Percentiles rank a stretch among this genome's conserved stretches.
Conservation (phyloP, 2,797 vertebrate species). For the Cyclura pinguis region DNA sequence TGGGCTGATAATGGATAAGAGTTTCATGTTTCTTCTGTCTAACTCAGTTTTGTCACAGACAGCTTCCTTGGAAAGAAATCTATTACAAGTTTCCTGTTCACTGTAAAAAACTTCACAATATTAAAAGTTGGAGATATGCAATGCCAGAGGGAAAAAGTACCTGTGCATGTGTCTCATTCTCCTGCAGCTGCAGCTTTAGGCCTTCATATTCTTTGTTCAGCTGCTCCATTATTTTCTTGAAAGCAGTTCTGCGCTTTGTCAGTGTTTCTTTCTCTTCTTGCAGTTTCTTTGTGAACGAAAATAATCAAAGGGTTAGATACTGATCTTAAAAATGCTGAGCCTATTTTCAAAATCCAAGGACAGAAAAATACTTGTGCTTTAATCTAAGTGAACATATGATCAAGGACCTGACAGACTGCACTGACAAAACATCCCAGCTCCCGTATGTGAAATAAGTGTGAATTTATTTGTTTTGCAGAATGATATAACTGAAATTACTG, state of each 20-base stretch:
- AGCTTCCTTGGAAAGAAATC: not conserved
- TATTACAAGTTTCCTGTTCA: not conserved
- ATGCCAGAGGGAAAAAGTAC: slow-evolving; percentile 69
- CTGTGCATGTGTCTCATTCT: slow-evolving; percentile 95
- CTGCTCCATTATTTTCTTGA: slow-evolving; percentile 85
- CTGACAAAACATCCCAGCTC: not conserved
- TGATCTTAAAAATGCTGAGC: not conserved
- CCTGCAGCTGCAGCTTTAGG: slow-evolving; percentile 87
- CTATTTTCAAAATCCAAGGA: not conserved
- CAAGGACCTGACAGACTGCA: not conserved
- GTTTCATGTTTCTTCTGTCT: not conserved
- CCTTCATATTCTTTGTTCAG: slow-evolving; percentile 83
- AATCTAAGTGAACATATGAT: not conserved
- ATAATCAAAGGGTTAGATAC: slow-evolving; percentile 44
- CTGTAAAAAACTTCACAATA: not conserved
- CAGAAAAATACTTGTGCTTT: not conserved
- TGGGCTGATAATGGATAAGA: not conserved
- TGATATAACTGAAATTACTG: not conserved
- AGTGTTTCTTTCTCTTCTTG: slow-evolving; percentile 87
- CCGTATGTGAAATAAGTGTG: not conserved
- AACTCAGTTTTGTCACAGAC: not conserved
- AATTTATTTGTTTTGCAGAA: not conserved
- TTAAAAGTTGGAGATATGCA: not conserved
- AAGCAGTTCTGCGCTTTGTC: slow-evolving; percentile 79
- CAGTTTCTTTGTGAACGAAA: slow-evolving; percentile 83